Base-by-base conservation (phyloP, 2,113 vertebrate genomes). In the Megaceryle torquata region DNA sequence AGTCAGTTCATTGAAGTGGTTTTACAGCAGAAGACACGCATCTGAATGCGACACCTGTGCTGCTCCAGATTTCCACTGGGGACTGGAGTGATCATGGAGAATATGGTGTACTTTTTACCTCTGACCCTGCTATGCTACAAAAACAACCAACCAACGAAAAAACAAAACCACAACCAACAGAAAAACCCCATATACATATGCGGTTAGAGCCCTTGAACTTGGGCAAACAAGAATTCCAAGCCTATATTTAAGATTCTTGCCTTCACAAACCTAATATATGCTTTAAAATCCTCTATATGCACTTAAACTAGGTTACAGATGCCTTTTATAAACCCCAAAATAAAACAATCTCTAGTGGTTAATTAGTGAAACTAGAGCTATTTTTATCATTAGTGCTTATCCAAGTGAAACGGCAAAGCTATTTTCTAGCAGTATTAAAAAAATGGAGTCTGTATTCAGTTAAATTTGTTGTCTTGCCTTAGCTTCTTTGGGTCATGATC, bases 331-430 rank as follows among this genome's bases (percentile, higher is more conserved):
- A 85, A 93, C 88, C 28, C 67, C 84, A 54, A 95, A 92, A 97
- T 83, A 95, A 96, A 96, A 68, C 33, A 93, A 54, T 95, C 95
- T 96, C 95, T 78, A 83, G 97, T 96, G 95, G 94, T 96, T 97
- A 97, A 97, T 96, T 96, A 96, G 92, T 76, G 72, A 94, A 94
- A 91, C 70, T 71, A 50, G 74, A 97, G 48, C 17, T 92, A 86
- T 86, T 96, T 94, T 91, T 88, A 95, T 96, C 85, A 61, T 93
- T 80, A 94, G 46, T 39, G 72, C 59, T 83, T 91, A 96, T 82
- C 43, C 82, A 91, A 91, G 63, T 78, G 65, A 91, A 92, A 88
- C 18, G 11, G 81, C 28, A 88, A 91, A 86, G 88, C 56, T 78
- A 69, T 88, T 92, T 93, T 80, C 60, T 57, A 79, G 81, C 60